Evolutionary conservation across 2,888 invertebrate species (phyloP).

Genomic region (Antitype chi): DNA sequence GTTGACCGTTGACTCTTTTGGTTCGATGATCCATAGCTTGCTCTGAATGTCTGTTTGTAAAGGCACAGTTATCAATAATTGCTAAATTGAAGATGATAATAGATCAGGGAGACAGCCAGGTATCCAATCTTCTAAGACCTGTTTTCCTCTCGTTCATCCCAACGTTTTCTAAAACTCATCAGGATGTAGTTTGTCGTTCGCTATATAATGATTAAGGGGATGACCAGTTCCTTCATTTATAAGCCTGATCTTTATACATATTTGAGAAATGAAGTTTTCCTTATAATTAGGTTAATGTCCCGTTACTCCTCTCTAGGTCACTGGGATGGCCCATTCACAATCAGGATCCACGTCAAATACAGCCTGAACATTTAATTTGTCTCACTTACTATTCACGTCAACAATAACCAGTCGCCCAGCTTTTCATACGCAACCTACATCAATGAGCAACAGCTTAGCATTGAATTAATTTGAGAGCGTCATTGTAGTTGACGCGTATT

Average conservation of each 20-base stretch:
- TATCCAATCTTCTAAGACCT: slow-evolving; percentile 28
- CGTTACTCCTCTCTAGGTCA: slow-evolving; percentile 27
- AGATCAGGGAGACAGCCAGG: slow-evolving; percentile 21
- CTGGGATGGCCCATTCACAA: slow-evolving; percentile 6
- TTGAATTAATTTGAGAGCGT: slow-evolving; percentile 52
- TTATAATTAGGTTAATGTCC: slow-evolving; percentile 10
- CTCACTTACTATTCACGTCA: slow-evolving; percentile 10
- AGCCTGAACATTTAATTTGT: slow-evolving; percentile 11
- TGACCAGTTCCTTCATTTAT: slow-evolving; percentile 19
- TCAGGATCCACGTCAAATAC: neutral
- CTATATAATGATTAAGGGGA: slow-evolving; percentile 32
- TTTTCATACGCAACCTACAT: slow-evolving; percentile 52
- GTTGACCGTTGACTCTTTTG: slow-evolving; percentile 15
- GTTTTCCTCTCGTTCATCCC: slow-evolving; percentile 25
- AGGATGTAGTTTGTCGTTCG: slow-evolving; percentile 45
- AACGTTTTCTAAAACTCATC: slow-evolving; percentile 21
- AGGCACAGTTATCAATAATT: slow-evolving; percentile 42
- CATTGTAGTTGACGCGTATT: slow-evolving; percentile 56
- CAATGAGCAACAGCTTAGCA: slow-evolving; percentile 48
- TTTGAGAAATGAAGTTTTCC: slow-evolving; percentile 19
- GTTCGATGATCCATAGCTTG: neutral
- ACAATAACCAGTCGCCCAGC: slow-evolving; percentile 16
- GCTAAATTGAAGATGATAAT: slow-evolving; percentile 47
- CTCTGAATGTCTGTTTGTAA: slow-evolving; percentile 15
- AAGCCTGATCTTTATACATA: slow-evolving; percentile 4